A percentile compares a stretch with the other conserved stretches of the same genome.
These are phyloP conservation scores for Penaeus japonicus DNA, from an alignment of 1,140 invertebrate genomes.

Conservation along the genomic window DNA sequence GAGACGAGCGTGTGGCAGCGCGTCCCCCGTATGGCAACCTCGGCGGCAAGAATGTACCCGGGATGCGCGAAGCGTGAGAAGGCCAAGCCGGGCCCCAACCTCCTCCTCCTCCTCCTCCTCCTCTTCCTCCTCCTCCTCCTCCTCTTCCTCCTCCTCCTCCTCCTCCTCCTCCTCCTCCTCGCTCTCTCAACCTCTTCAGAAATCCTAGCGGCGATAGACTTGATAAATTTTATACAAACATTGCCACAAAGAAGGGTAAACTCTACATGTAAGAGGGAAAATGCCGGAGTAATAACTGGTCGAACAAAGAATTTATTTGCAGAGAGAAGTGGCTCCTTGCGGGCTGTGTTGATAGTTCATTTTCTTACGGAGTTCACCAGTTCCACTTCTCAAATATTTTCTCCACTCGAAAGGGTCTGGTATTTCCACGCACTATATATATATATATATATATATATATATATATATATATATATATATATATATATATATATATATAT, in stretches of 20 bases:
- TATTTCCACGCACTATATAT: background rate
- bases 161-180: background rate
- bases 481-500: too few relatives aligned
- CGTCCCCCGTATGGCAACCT: background rate
- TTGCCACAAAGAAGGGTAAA: constrained; percentile 31
- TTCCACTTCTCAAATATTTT: background rate
- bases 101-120: background rate
- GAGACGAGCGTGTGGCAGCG: background rate
- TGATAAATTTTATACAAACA: constrained; percentile 42
- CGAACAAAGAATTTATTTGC: constrained; percentile 27
- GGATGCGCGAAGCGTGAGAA: constrained; percentile 3
- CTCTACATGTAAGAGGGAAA: background rate
- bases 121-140: background rate
- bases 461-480: too few relatives aligned
- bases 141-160: background rate
- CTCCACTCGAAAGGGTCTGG: background rate
- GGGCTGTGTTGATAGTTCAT: constrained; percentile 6
- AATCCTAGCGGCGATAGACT: constrained; percentile 25
- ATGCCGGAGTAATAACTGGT: constrained; percentile 17
- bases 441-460: too few relatives aligned
- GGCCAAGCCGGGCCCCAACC: background rate
- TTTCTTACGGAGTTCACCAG: background rate
- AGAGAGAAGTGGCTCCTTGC: constrained; percentile 14
- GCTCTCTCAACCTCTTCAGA: background rate
- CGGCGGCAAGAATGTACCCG: background rate